phyloP scores from a whole-genome alignment of 2,888 invertebrate genomes.

The Nomada fucata region DNA sequence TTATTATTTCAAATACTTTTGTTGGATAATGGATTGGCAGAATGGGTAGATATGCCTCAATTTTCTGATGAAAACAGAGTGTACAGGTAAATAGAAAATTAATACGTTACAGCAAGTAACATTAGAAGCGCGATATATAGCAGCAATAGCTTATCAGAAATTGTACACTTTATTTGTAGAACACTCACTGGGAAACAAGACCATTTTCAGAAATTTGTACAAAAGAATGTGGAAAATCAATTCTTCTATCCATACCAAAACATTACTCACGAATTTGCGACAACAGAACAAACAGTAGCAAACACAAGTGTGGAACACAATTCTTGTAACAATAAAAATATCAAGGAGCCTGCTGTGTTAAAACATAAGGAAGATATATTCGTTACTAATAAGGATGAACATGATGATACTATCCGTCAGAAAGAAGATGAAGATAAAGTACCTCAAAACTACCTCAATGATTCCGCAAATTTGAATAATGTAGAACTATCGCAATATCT shows the following conservation, averaged over 20 bases:
- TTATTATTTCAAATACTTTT: constrained; percentile 41
- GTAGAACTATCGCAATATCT: constrained; percentile 72
- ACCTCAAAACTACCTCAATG: not conserved
- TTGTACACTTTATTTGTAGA: constrained; percentile 41
- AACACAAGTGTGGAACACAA: constrained; percentile 14
- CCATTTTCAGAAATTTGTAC: constrained; percentile 50
- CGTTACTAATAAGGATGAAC: not conserved
- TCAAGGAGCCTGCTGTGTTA: not conserved
- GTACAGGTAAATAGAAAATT: constrained; percentile 68
- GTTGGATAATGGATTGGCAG: constrained; percentile 60
- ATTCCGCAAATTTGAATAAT: constrained; percentile 21
- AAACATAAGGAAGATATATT: constrained; percentile 4
- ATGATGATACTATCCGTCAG: constrained; percentile 1
- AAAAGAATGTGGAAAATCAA: constrained; percentile 12
- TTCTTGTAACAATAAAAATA: not conserved
- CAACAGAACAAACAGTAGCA: not conserved
- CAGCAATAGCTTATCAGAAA: constrained; percentile 9
- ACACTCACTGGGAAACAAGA: constrained; percentile 51
- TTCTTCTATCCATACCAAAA: constrained; percentile 16
- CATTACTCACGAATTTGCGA: not conserved
- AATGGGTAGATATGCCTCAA: constrained; percentile 82
- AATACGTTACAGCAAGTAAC: not conserved
- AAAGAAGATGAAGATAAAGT: not conserved
- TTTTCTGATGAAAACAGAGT: constrained; percentile 79
- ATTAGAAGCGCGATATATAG: not conserved